Percentiles rank a stretch among this genome's conserved stretches.
These are phyloP conservation scores for Emydoidea blandingii DNA, from an alignment of 2,797 vertebrate species.

Conservation along the genomic window DNA sequence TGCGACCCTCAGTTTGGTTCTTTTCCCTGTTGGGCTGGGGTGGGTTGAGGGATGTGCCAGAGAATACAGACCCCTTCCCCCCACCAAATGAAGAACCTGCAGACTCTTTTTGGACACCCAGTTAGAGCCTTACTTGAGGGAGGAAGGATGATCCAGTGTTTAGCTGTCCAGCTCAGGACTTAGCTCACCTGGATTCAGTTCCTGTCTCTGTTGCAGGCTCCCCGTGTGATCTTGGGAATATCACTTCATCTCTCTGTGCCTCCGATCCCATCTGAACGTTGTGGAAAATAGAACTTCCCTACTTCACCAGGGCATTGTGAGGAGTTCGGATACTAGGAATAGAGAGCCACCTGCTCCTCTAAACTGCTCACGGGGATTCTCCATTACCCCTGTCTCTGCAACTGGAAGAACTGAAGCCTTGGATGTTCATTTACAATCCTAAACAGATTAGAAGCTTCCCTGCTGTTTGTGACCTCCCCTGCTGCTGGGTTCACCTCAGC, in stretches of 20 bases:
- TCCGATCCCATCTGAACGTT: background rate
- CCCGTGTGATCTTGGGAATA: background rate
- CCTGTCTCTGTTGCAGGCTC: background rate
- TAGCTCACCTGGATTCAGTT: background rate
- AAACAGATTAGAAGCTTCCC: background rate
- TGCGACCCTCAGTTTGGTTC: background rate
- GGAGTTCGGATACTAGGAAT: rapidly evolving
- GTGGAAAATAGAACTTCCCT: background rate
- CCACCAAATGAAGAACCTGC: background rate
- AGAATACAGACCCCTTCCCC: background rate
- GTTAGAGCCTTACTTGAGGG: background rate
- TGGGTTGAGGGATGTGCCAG: background rate
- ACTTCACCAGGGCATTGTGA: rapidly evolving
- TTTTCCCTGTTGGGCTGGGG: background rate
- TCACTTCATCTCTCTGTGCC: background rate
- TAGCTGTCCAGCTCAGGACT: background rate
- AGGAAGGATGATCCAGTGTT: background rate
- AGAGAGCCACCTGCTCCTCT: background rate
- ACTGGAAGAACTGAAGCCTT: background rate
- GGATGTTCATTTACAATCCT: rapidly evolving
- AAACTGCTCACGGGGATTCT: background rate
- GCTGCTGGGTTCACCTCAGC: background rate
- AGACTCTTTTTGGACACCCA: background rate
- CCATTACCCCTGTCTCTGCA: background rate
- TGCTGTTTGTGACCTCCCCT: background rate